Evolutionary conservation across 2,113 vertebrate species (phyloP), one percentile per base, ranked within the genome.

Genomic region (Trinectes maculatus): DNA sequence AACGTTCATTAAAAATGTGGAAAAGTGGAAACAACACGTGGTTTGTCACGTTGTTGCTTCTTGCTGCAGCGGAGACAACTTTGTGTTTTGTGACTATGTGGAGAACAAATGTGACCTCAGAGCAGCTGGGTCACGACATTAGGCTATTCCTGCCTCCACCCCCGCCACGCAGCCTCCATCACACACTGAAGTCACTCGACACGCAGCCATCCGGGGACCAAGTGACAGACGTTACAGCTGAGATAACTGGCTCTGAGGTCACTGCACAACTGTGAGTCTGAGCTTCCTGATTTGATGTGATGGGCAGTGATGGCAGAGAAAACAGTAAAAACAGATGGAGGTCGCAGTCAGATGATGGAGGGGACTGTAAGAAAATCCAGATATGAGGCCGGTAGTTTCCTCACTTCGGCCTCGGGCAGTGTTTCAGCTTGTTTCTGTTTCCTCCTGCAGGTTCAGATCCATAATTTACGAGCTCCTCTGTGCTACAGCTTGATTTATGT

Each of bases 321-420:
- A 72, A 79, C 52, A 16, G 44, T 58, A 63, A 80, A 85, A 85
- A 61, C 85, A 83, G 74, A 75, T 68, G 64, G 40, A 40, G 44
- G 57, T 69, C 65, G 22, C 42, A 40, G 43, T 60, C 13, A 66
- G 22, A 33, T 0, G 3, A 10, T 25, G 34, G 46, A 47, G 28
- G 9, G 12, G 31, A 46, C 29, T 10, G 55, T 5, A 39, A 60
- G 2, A 37, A 33, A 31, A 39, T 54, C 21, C 6, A 47, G 25
- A 47, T 34, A 77, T 24, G 9, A 54, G 12, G 47, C 3, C 25
- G 47, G 24, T 3, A 10, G 25, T 60, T 55, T 68, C 54, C 24
- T 49, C 39, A 42, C 34, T 44, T 66, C 21, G 40, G 28, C 52
- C 66, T 25, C 10, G 13, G n/a, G 61, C 22, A 0, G 37, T 40